Evolutionary conservation across 1,140 invertebrate genomes (phyloP).

Genomic region (Goniozus legneri): DNA sequence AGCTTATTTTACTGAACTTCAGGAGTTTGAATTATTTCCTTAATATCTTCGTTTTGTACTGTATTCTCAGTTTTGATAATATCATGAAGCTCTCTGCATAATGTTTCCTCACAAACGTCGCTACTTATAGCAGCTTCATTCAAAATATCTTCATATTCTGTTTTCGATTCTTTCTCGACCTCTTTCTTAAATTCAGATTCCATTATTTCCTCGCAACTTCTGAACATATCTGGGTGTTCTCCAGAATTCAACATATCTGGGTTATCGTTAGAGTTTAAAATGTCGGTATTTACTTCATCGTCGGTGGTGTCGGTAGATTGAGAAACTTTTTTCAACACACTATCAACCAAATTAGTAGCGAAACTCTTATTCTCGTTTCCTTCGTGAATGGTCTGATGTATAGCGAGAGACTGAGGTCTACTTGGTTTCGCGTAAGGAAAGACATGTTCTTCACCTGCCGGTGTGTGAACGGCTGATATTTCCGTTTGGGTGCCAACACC

Average conservation of each 20-base stretch:
- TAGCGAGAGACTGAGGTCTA: constrained; percentile 44
- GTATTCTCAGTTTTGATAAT: constrained; percentile 41
- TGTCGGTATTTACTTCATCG: constrained; percentile 48
- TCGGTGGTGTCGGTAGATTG: constrained; percentile 48
- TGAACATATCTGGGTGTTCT: constrained; percentile 44
- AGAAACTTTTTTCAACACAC: constrained; percentile 41
- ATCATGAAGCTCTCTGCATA: constrained; percentile 44
- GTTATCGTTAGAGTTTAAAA: constrained; percentile 49
- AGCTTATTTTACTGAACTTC: constrained; percentile 9
- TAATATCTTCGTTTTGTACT: constrained; percentile 3
- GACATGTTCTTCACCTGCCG: constrained; percentile 50
- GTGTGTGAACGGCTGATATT: constrained; percentile 71
- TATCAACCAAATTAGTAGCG: constrained; percentile 33
- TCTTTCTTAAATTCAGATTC: constrained; percentile 38
- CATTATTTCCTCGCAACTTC: constrained; percentile 42
- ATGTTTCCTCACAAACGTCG: constrained; percentile 41
- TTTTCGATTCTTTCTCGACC: constrained; percentile 16
- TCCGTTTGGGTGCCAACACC: constrained; percentile 73
- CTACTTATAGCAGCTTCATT: constrained; percentile 30
- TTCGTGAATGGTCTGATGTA: constrained; percentile 48
- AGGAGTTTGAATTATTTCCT: constrained; percentile 6
- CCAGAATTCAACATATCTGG: constrained; percentile 28
- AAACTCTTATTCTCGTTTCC: constrained; percentile 40
- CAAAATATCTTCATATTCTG: constrained; percentile 33
- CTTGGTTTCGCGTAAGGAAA: constrained; percentile 41